Percentiles rank a stretch among this genome's conserved stretches.
phyloP scores from a whole-genome alignment of 1,140 invertebrate genomes.

The Neodiprion virginianus region DNA sequence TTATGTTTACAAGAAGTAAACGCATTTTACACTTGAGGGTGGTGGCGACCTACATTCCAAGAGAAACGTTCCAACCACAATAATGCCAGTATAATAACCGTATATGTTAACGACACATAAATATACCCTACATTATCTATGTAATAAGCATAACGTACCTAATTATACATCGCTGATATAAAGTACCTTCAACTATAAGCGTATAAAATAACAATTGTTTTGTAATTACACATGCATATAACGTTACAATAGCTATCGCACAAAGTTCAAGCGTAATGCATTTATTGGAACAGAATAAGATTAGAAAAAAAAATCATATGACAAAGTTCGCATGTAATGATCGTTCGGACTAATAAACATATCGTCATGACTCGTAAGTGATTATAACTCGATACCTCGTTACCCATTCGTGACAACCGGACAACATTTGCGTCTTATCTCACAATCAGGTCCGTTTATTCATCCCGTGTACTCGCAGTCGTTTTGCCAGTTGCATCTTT shows the following conservation, averaged over 20 bases:
- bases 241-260: neutral
- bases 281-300: neutral
- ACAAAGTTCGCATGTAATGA: neutral
- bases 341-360: neutral
- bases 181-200: no score
- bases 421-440: no score
- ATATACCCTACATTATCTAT: neutral
- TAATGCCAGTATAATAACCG: neutral
- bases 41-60: neutral
- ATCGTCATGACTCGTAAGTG: no score
- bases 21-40: neutral
- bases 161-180: neutral
- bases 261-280: neutral
- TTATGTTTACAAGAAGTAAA: slow-evolving; percentile 68
- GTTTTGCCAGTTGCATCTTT: no score
- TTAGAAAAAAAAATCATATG: neutral
- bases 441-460: no score
- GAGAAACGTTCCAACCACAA: neutral
- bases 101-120: neutral
- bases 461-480: no score
- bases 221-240: neutral
- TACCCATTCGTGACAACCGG: no score
- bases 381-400: no score
- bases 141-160: neutral
- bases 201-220: neutral